Evolutionary conservation across 2,797 vertebrate genomes (phyloP).

Genomic region (Centropyge bicolor): DNA sequence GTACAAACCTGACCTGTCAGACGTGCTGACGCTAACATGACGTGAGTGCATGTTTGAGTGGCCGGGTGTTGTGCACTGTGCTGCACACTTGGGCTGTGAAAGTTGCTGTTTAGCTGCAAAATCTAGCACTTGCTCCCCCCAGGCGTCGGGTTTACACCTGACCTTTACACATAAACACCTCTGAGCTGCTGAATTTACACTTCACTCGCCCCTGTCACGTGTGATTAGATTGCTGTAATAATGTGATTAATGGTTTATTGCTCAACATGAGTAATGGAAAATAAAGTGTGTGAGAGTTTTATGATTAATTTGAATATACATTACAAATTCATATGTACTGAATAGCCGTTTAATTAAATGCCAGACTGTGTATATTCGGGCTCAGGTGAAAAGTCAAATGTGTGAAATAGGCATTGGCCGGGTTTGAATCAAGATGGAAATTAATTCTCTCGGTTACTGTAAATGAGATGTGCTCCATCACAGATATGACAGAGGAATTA

Average conservation of each 20-base stretch:
- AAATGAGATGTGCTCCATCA: slow-evolving; percentile 75
- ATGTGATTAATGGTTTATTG: slow-evolving; percentile 67
- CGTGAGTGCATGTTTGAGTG: slow-evolving; percentile 55
- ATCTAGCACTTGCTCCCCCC: slow-evolving; percentile 27
- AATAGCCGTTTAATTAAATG: slow-evolving; percentile 67
- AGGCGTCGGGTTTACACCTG: slow-evolving; percentile 64
- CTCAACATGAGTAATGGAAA: slow-evolving; percentile 49
- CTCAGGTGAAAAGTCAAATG: slow-evolving; percentile 74
- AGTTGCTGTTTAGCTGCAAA: slow-evolving; percentile 13
- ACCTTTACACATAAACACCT: slow-evolving; percentile 77
- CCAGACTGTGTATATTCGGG: slow-evolving; percentile 37
- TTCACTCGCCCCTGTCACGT: slow-evolving; percentile 46
- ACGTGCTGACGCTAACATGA: slow-evolving; percentile 60
- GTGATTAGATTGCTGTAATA: slow-evolving; percentile 60
- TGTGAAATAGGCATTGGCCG: slow-evolving; percentile 50
- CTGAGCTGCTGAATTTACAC: slow-evolving; percentile 59
- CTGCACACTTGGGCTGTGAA: slow-evolving; percentile 28
- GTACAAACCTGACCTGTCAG: slow-evolving; percentile 61
- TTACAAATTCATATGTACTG: slow-evolving; percentile 53
- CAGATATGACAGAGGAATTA: slow-evolving; percentile 66
- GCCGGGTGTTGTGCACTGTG: slow-evolving; percentile 13
- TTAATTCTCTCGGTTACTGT: slow-evolving; percentile 66
- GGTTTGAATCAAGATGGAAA: slow-evolving; percentile 55
- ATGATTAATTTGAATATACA: slow-evolving; percentile 67
- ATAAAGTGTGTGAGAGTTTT: slow-evolving; percentile 36